Conservation (phyloP, 1,140 invertebrate species). For the Phymorhynchus buccinoides region DNA sequence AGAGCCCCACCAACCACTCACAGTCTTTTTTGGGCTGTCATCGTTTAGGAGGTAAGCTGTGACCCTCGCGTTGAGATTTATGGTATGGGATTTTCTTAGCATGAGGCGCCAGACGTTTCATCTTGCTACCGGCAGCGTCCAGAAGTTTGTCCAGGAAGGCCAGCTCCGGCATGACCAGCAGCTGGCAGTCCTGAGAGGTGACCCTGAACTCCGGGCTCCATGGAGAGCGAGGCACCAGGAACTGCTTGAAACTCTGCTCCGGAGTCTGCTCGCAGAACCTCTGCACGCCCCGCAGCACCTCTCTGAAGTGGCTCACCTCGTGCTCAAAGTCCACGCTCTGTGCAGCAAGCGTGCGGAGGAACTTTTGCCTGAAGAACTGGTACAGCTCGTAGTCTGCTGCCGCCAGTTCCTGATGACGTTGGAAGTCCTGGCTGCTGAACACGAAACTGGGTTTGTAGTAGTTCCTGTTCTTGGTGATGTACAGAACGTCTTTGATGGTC, state of each 20-base stretch:
- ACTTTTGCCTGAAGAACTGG: conserved; percentile 50
- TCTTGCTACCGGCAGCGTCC: background rate
- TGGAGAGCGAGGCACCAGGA: conserved; percentile 38
- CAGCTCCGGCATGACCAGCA: conserved; percentile 56
- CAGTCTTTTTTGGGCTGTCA: no score
- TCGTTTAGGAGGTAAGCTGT: no score
- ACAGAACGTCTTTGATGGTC: conserved; percentile 65
- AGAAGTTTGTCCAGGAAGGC: conserved; percentile 45
- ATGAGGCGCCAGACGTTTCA: background rate
- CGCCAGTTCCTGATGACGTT: conserved; percentile 47
- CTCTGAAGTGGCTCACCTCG: conserved; percentile 58
- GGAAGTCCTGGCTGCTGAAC: conserved; percentile 46
- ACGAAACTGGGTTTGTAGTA: conserved; percentile 41
- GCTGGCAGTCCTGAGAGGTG: conserved; percentile 47
- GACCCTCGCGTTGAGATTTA: no score
- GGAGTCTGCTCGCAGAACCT: conserved; percentile 44
- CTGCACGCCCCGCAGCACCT: conserved; percentile 45
- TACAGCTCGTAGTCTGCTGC: conserved; percentile 61
- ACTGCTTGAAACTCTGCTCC: background rate
- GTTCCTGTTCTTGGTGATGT: conserved; percentile 59
- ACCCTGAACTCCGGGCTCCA: conserved; percentile 56
- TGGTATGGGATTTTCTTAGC: background rate
- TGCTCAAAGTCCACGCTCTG: conserved; percentile 49
- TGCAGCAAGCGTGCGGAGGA: conserved; percentile 46
- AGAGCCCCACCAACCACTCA: no score